Conservation (phyloP, 2,113 vertebrate genomes). For the Sigmodon hispidus region DNA sequence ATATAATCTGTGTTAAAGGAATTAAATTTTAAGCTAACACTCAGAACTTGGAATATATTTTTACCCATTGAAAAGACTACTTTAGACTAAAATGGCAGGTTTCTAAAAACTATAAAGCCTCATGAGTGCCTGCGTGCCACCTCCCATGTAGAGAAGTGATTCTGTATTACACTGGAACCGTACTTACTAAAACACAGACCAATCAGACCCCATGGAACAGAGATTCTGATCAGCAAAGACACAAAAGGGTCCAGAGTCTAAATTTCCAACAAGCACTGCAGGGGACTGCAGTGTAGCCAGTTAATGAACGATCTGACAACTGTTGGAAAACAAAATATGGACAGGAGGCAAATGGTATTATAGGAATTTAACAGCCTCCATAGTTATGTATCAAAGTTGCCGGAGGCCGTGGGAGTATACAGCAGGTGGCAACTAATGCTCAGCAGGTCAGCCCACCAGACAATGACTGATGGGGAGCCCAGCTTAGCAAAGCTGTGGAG, state of each 20-base stretch:
- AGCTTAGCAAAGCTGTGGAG: too few species aligned
- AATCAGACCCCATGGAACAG: not conserved
- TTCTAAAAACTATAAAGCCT: not conserved
- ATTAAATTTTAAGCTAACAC: slow-evolving; percentile 28
- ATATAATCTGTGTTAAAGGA: not conserved
- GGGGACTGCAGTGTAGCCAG: not conserved
- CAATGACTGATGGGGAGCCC: too few species aligned
- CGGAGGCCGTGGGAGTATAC: too few species aligned
- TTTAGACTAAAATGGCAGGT: not conserved
- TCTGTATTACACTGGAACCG: not conserved
- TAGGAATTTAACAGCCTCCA: not conserved
- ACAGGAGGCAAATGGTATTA: not conserved
- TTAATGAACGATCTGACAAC: not conserved
- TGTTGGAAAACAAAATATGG: not conserved
- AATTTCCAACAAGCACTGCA: not conserved
- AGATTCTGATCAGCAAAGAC: not conserved
- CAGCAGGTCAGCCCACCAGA: too few species aligned
- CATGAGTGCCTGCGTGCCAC: not conserved
- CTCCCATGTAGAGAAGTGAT: not conserved
- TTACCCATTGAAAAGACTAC: not conserved
- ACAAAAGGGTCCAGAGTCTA: not conserved
- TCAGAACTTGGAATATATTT: not conserved
- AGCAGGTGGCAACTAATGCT: too few species aligned
- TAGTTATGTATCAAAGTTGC: not conserved
- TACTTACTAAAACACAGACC: not conserved